Evolutionary conservation across 2,113 vertebrate species (phyloP), one percentile per base, ranked within the genome.

Genomic region (Cephalopholis sonnerati): DNA sequence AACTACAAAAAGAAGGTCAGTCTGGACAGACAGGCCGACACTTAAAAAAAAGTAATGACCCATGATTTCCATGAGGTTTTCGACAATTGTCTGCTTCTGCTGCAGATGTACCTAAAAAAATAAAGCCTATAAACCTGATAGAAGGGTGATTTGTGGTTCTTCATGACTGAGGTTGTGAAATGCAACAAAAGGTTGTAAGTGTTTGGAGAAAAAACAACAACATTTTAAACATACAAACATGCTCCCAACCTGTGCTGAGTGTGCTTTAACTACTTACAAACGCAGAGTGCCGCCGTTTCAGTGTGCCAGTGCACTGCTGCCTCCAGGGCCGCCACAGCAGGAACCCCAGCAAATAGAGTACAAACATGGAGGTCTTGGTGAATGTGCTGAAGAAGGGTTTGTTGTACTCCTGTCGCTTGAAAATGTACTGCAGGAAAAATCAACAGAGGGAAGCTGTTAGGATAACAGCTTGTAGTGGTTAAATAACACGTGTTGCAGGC

Each of bases 321-420:
- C 98, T 96, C 98, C 98, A 99, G 0, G 98, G 98, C 90, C 97
- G 96, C 98, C 98, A 99, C 91, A 99, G 93, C 93, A 98, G 93
- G 93, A 99, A 99, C 53, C 98, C 98, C 94, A 99, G 93, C 90
- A 99, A 91, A 82, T 99, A 99, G 0, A 99, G 94, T 61, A 98
- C 96, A 88, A 99, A 99, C 98, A 99, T 99, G 74, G 98, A 99
- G 5, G 98, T 97, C 95, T 99, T 99, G 88, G 97, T 96, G 94
- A 99, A 99, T 0, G 98, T 99, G 95, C 98, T 99, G 94, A 99
- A 99, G 94, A 99, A 99, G 8, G 98, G 98, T 88, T 99, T 99
- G 91, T 98, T 97, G 95, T 98, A 99, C 59, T 96, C 97, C 77
- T 97, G 96, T 48, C 84, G 88, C 88, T 94, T 95, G 87, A 99